Evolutionary conservation across 1,140 invertebrate species (phyloP).

Genomic region (Thrips palmi): DNA sequence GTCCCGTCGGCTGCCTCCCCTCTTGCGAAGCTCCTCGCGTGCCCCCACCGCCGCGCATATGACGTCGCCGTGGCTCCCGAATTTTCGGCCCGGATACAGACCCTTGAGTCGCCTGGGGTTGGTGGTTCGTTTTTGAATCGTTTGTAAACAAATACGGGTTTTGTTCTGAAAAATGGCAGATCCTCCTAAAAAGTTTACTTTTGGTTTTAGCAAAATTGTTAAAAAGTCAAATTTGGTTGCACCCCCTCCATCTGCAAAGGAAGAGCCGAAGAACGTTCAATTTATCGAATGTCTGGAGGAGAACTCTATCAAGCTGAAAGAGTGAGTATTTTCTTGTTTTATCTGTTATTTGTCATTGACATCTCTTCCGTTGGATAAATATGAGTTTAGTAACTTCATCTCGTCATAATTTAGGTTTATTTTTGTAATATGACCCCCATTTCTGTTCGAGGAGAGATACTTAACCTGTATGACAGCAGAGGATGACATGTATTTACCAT

Average conservation of each 20-base stretch:
- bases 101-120: too few species aligned
- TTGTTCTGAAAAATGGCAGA: conserved; percentile 22
- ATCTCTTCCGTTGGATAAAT: conserved; percentile 5
- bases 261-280: conserved; percentile 32
- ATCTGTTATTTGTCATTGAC: conserved; percentile 7
- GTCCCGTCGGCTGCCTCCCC: too few species aligned
- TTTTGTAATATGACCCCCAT: too few species aligned
- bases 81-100: too few species aligned
- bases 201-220: conserved; percentile 50
- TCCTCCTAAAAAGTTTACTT: conserved; percentile 52
- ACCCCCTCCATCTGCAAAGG: conserved; percentile 20
- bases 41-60: too few species aligned
- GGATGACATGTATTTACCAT: conserved; percentile 1
- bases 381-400: conserved; percentile 7
- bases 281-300: conserved; percentile 57
- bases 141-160: too few species aligned
- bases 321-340: conserved; percentile 14
- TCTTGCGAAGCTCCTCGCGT: too few species aligned
- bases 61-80: too few species aligned
- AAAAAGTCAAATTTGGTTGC: conserved; percentile 33
- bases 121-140: too few species aligned
- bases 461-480: too few species aligned
- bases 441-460: too few species aligned
- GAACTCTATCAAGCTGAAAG: conserved; percentile 39
- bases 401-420: conserved; percentile 1